Base-by-base conservation (phyloP, 2,797 vertebrate genomes). In the Taeniopygia guttata region DNA sequence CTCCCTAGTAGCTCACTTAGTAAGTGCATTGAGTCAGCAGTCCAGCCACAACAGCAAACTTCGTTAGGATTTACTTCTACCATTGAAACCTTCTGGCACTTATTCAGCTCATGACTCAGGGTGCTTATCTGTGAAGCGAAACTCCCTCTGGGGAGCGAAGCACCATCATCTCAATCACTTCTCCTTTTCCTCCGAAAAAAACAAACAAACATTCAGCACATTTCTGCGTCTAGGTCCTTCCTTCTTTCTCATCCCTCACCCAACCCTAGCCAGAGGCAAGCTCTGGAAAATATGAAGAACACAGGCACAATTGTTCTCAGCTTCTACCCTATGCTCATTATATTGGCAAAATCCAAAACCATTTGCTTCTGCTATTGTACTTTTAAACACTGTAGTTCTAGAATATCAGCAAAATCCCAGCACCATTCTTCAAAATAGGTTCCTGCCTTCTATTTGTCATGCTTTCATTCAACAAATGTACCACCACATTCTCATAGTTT, bases 11-110 rank as follows among this genome's bases (percentile, higher is more conserved):
- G 79, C 94, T 97, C 97, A 97, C 78, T 54, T 95, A 97, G 83
- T 74, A 54, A 88, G 51, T 40, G 27, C 62, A 84, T 64, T 96
- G 94, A 97, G 93, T 97, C 97, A 97, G 96, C 96, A 84, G 25
- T 84, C 84, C 78, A 90, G 62, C 92, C 73, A 93, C 93, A 87
- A 81, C 60, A 81, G 77, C 26, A 73, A 81, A 92, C 69, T 89
- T 70, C 74, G 95, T 91, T 84, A 87, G 94, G 90, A 87, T 87
- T 96, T 92, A 90, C 88, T 89, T 76, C 59, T 76, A 21, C 80
- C 75, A 70, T 68, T 72, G 93, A 93, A 79, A 58, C 21, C 6
- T 48, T 84, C 77, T 81, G 27, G 94, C 96, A 97, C 32, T 42
- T 96, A 91, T 93, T 84, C 79, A 94, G 67, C 52, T 93, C 84